Base-by-base conservation (phyloP, 2,888 invertebrate genomes). In the Caenorhabditis afra region DNA sequence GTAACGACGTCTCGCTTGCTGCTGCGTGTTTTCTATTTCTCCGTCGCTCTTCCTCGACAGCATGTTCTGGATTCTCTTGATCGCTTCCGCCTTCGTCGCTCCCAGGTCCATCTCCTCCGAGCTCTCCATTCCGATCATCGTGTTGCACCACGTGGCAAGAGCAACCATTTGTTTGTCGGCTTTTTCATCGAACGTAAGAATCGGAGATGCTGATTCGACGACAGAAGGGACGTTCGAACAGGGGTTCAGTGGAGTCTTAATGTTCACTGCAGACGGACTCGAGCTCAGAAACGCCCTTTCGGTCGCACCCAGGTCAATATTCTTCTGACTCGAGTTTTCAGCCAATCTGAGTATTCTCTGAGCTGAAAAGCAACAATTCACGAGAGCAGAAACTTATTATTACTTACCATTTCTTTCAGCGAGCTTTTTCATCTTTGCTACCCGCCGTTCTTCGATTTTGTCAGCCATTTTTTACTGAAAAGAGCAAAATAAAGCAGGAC, bases 51-150 rank as follows among this genome's bases (percentile, higher is more conserved):
- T 76, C 16, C 20, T 64, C 0, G n/a, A 14, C 50, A 76, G 41
- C 76, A 76, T 70, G 2, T 44, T 65, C 39, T 76, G 64, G 20
- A 76, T 76, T 23, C 67, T 29, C 20, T 58, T 39, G 29, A 57
- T 64, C 0, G 76, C 76, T 35, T 76, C 84, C 8, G 79, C 70
- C 18, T 80, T 81, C 18, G 78, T 79, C 16, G 68, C 61, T 10
- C 82, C 84, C 14, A 85, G 62, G 58, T 85, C 83, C 22, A 83
- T 41, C 23, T 85, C 84, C 12, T 80, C 80, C 5, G 78, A 59
- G 3, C 39, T 45, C 14, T 73, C 79, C 10, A 70, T 44, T 12
- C 67, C 74, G 3, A 82, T 61, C 29, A 82, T 57, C 14, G 75
- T 78, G 20, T 82, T 82, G 55, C 78, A 74, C 82, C 82, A 82